These are phyloP conservation scores for Ypsolopha scabrella DNA, from an alignment of 2,888 invertebrate genomes.

Conservation along the genomic window DNA sequence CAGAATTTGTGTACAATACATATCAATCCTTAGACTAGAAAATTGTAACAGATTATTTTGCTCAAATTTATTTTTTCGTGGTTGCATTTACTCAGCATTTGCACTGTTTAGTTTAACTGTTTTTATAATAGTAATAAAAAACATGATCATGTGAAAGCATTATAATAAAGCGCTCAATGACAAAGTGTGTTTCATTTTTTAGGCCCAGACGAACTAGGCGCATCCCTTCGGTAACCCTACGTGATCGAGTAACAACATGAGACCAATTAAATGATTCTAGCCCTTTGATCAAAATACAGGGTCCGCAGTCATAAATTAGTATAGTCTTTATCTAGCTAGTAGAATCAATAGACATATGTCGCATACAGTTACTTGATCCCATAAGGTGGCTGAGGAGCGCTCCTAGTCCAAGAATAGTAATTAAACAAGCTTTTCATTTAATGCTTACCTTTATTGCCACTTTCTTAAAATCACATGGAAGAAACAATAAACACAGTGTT, in stretches of 20 bases:
- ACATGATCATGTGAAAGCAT: background rate
- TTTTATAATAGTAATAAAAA: background rate
- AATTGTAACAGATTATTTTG: conserved; percentile 7
- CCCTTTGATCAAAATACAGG: no score
- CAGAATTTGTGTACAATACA: background rate
- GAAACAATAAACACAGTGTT: conserved; percentile 46
- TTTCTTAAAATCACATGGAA: conserved; percentile 62
- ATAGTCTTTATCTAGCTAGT: no score
- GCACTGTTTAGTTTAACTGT: conserved; percentile 6
- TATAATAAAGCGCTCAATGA: background rate
- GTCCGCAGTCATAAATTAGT: no score
- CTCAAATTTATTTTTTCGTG: conserved; percentile 9
- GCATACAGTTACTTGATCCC: no score
- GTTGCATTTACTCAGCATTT: conserved; percentile 18
- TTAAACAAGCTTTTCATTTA: conserved; percentile 15
- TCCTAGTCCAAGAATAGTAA: no score
- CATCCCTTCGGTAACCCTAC: no score
- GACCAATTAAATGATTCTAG: no score
- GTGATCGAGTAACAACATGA: no score
- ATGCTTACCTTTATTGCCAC: conserved; percentile 57
- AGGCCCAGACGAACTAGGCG: background rate
- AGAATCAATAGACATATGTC: no score
- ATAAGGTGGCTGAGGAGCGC: no score
- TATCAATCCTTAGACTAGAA: conserved; percentile 5
- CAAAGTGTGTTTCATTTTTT: conserved; percentile 1